phyloP scores from a whole-genome alignment of 2,113 vertebrate genomes.

The Mormoops blainvillei region DNA sequence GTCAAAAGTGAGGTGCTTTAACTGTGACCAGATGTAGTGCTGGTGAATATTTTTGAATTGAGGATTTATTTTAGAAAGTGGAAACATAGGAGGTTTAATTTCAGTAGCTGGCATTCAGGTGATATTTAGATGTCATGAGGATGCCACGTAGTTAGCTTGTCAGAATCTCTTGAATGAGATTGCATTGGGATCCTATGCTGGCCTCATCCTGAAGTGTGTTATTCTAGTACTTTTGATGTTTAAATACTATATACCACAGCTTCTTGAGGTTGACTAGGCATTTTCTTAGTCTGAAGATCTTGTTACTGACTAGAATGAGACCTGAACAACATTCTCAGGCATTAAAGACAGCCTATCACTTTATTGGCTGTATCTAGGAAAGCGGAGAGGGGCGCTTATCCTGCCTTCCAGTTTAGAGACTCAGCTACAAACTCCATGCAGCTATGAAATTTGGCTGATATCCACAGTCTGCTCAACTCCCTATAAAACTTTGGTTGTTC shows the following conservation, averaged over 20 bases:
- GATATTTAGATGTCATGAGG: conserved; percentile 13
- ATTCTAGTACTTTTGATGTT: neutral
- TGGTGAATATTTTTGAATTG: neutral
- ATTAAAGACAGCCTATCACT: conserved; percentile 3
- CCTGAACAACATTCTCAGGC: neutral
- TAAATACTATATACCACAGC: neutral
- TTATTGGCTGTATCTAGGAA: conserved; percentile 6
- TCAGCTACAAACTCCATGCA: neutral
- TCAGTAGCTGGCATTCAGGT: conserved; percentile 45
- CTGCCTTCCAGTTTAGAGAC: conserved; percentile 1
- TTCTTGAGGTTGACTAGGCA: neutral
- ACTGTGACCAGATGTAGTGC: neutral
- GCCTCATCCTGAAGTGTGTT: neutral
- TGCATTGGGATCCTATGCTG: neutral
- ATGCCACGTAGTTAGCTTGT: conserved; percentile 27
- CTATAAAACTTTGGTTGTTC: neutral
- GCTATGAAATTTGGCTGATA: neutral
- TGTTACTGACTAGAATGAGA: neutral
- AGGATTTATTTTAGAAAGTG: conserved; percentile 54
- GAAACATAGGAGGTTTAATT: conserved; percentile 51
- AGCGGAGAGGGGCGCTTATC: neutral
- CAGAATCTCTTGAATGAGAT: neutral
- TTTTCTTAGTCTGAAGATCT: neutral
- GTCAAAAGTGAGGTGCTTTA: conserved; percentile 26
- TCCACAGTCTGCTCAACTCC: neutral